Base-by-base conservation (phyloP, 2,113 vertebrate genomes). In the Galemys pyrenaicus region DNA sequence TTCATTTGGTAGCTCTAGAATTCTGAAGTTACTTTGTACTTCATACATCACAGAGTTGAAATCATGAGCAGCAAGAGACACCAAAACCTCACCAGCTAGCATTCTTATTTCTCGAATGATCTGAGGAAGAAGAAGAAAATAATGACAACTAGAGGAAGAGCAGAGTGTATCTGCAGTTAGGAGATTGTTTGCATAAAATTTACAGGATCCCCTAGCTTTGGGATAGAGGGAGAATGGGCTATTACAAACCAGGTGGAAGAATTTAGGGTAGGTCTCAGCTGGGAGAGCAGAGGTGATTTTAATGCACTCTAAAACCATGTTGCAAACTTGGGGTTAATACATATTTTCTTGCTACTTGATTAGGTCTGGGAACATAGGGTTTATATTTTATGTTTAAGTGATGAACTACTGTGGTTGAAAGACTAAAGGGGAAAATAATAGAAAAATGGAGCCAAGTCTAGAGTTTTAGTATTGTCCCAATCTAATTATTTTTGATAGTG, bases 31-130 rank as follows among this genome's bases (percentile, higher is more conserved):
- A 85, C 81, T 96, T 35, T 96, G 94, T 11, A 97, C 26, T 95
- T 97, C 97, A 5, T 94, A 96, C 97, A 97, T 97, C 46, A 97
- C 97, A 64, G 95, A 95, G 62, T 96, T 96, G 84, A 97, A 97
- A 60, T 97, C 96, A 87, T 93, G 96, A 13, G 84, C 91, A 80
- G 97, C 97, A 39, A 97, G 96, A 91, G 95, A 97, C 54, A 97
- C 96, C 75, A 97, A 20, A 2, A 96, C 87, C 86, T 97, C 97
- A 3, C 96, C 97, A 28, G 96, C 96, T 15, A 96, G 75, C 97
- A 96, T 97, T 91, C 96, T 95, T 64, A 95, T 79, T 95, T 97
- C 96, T 88, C 95, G 87, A 84, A 54, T 77, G 46, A 88, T 56
- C 96, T 97, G 94, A 90, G 20, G 41, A 71, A 24, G 41, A 60